Base-by-base conservation (phyloP, 53 echinoderm and acorn worm species). In the Hippasteria phrygiana region DNA sequence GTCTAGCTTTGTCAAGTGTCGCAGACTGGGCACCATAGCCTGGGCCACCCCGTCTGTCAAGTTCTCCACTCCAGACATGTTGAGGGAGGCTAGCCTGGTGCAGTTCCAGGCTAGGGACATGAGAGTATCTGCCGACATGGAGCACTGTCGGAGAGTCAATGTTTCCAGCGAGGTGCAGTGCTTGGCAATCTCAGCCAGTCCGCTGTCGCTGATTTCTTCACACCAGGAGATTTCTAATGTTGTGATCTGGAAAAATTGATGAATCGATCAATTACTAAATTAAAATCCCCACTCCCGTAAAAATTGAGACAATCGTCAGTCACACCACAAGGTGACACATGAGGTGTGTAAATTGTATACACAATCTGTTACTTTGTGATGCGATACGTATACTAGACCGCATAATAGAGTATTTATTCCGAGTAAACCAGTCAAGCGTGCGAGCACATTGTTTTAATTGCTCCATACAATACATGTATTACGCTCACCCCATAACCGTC, bases 211-310 rank as follows among this genome's bases (percentile, higher is more conserved):
- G 18, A 97, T 88, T 33, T 97, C 97, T 33, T 97, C 97, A 64
- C 97, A 97, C 97, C 97, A 97, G 11, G 88, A 88, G 36, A 97
- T 85, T 54, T 95, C 93, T 50, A 97, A 29, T 4, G 92, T 81
- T 26, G 81, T 90, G 50, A 97, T 82, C 97, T 97, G 69, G 36
- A 41, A 24, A 75, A 27, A 45, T 41, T 39, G 26, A 74, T 74
- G 12, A 39, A 31, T 74, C 24, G 1, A 31, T 63, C 18, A 33
- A n/a, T 5, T 82, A 5, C 41, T 34, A 2, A 6, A n/a, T 46
- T n/a, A n/a, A n/a, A n/a, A n/a, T n/a, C n/a, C n/a, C n/a, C n/a
- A n/a, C n/a, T n/a, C n/a, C n/a, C n/a, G n/a, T n/a, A n/a, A n/a
- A n/a, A n/a, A n/a, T n/a, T n/a, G n/a, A n/a, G n/a, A n/a, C n/a